These are phyloP conservation scores for Sciurus carolinensis DNA, from an alignment of 2,797 vertebrate genomes.

Conservation along the genomic window DNA sequence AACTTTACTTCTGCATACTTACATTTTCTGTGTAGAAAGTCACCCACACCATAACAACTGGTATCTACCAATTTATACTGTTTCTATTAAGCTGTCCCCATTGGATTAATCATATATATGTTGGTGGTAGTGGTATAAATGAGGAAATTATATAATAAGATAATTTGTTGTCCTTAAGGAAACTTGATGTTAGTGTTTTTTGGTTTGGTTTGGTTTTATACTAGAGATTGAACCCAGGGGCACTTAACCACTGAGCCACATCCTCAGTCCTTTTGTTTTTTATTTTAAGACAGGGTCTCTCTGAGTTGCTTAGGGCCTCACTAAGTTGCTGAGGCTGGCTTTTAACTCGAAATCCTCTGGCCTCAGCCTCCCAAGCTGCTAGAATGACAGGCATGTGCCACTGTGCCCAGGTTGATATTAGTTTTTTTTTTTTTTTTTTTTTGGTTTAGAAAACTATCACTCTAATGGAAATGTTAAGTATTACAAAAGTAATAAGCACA, in stretches of 20 bases:
- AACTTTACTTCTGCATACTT: background rate
- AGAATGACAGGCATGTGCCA: too few relatives aligned
- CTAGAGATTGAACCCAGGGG: too few relatives aligned
- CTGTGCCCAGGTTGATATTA: too few relatives aligned
- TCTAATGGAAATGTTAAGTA: background rate
- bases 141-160: constrained; percentile 1
- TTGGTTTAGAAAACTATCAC: background rate
- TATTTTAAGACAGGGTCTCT: too few relatives aligned
- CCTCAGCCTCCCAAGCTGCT: too few relatives aligned
- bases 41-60: background rate
- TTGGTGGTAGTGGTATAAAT: background rate
- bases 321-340: too few relatives aligned
- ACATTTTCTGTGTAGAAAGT: background rate
- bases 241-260: too few relatives aligned
- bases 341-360: too few relatives aligned
- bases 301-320: too few relatives aligned
- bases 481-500: constrained; percentile 19
- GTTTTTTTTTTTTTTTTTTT: too few relatives aligned
- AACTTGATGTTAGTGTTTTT: background rate
- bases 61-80: background rate
- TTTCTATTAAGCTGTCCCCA: background rate
- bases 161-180: background rate
- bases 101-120: background rate
- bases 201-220: too few relatives aligned
- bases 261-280: too few relatives aligned